Evolutionary conservation across 2,888 invertebrate species (phyloP), one percentile per base, ranked within the genome.

Genomic region (Gasteruption jaculator): DNA sequence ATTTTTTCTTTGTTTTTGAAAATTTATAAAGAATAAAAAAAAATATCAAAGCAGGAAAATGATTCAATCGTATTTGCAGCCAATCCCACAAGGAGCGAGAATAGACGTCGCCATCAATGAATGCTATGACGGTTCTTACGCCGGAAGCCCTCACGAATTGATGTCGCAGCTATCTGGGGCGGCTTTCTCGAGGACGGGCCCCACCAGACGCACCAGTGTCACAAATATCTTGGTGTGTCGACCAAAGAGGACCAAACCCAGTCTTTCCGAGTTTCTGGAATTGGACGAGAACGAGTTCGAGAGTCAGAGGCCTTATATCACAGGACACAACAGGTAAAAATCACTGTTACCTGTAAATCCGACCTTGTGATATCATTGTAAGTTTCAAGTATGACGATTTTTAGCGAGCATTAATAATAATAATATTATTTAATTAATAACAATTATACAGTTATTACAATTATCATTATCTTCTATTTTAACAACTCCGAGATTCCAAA

Each of bases 41-140:
- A 10, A 22, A 38, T 24, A 15, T 34, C 11, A 27, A 16, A 15
- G 44, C 44, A 37, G 32, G 19, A 8, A 18, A 34, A 10, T 19
- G n/a, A n/a, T n/a, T n/a, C n/a, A 18, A 16, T 24, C 45, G 43
- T 42, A 38, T 41, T 57, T 61, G 10, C 68, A 83, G 80, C 86
- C 86, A 22, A 84, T 86, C 52, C 74, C 81, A 0, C 79, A 80
- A 58, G 89, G 91, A 46, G 91, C 92, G 26, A 81, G 91, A 44
- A 89, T 96, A 52, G 94, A 96, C 73, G 94, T 96, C 2, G 88
- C 93, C 1, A 89, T 96, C 54, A 95, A 95, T 73, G 93, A 95
- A 70, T 74, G 86, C 46, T 95, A 92, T 72, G 95, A 96, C 73
- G 94, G 94, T 1, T 93, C 93, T 0, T 95, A 94, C 72, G 86